These are phyloP conservation scores for Chymomyza amoena DNA, from an alignment of 2,888 invertebrate genomes.

Conservation along the genomic window DNA sequence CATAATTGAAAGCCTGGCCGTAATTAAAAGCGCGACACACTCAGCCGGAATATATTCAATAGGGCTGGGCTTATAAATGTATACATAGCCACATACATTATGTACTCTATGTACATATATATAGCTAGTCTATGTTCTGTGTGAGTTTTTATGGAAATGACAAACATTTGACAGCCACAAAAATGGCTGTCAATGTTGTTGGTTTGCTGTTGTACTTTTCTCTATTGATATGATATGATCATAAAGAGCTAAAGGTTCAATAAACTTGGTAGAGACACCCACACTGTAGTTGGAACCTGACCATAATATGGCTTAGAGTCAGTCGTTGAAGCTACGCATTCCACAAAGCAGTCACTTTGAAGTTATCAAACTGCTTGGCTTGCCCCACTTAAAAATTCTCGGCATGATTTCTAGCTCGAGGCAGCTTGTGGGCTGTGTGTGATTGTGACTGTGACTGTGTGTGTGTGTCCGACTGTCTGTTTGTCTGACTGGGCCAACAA, in stretches of 20 bases:
- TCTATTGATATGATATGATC: slow-evolving; percentile 43
- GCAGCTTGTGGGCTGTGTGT: slow-evolving; percentile 48
- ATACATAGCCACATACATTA: slow-evolving; percentile 28
- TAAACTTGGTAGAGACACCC: slow-evolving; percentile 39
- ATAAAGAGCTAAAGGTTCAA: slow-evolving; percentile 46
- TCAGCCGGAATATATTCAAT: slow-evolving; percentile 3
- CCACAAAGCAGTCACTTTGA: not conserved
- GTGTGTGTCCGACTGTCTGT: not conserved
- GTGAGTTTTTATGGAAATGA: slow-evolving; percentile 33
- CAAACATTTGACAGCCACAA: slow-evolving; percentile 28
- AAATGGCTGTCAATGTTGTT: not conserved
- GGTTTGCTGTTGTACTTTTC: too few relatives aligned
- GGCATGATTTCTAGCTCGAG: slow-evolving; percentile 64
- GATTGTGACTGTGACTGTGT: slow-evolving; percentile 4
- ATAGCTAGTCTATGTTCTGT: not conserved
- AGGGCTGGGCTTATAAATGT: not conserved
- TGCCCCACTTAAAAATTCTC: slow-evolving; percentile 57
- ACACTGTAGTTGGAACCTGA: not conserved
- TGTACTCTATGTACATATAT: slow-evolving; percentile 18
- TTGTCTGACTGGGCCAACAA: slow-evolving; percentile 14
- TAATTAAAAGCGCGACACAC: slow-evolving; percentile 40
- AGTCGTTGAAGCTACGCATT: not conserved
- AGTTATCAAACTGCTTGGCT: not conserved
- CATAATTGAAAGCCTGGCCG: slow-evolving; percentile 49
- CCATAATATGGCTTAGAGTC: not conserved